Evolutionary conservation across 2,888 invertebrate genomes (phyloP), one percentile per base, ranked within the genome.

Genomic region (Tinea pellionella): DNA sequence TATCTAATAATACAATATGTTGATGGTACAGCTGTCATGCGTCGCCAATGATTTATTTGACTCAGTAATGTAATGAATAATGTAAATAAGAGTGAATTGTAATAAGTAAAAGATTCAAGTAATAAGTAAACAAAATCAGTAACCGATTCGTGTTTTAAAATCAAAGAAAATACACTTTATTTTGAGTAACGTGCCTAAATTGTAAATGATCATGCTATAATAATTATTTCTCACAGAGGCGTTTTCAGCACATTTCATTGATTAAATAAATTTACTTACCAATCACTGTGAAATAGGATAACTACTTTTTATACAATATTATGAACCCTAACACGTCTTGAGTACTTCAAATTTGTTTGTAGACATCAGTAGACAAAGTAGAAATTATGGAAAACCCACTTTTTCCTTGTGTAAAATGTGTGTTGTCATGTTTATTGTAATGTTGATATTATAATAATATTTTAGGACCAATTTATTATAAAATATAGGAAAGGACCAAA

Each of bases 401-500:
- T 37, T 37, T 9, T 37, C 2, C 37, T 6, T 6, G 37, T 37
- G 37, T 37, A 2, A 37, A 24, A 24, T 24, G 24, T 24, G 24
- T 24, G 47, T 18, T 9, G 13, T 11, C 3, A 18, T 43, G 43
- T 15, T 8, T 4, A 8, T 43, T 9, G 47, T 18, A 18, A 9
- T 15, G 47, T 47, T 9, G 3, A 42, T 13, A 4, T 42, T 42
- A 8, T 13, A 42, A 42, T 42, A 3, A 42, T 8, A 42, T 4
- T 42, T 8, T 47, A 47, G 47, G 47, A 47, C 4, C 47, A 47
- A 47, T 15, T 47, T 15, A 16, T 15, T 47, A 16, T 67, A 63
- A 64, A 64, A 65, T 63, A 56, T 65, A 65, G 64, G 68, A 70
- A 71, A 73, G 68, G 74, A 70, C 65, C 67, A 67, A 71, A 70